Evolutionary conservation across 2,113 vertebrate genomes (phyloP).

Genomic region (Coptodon bakossiorum): DNA sequence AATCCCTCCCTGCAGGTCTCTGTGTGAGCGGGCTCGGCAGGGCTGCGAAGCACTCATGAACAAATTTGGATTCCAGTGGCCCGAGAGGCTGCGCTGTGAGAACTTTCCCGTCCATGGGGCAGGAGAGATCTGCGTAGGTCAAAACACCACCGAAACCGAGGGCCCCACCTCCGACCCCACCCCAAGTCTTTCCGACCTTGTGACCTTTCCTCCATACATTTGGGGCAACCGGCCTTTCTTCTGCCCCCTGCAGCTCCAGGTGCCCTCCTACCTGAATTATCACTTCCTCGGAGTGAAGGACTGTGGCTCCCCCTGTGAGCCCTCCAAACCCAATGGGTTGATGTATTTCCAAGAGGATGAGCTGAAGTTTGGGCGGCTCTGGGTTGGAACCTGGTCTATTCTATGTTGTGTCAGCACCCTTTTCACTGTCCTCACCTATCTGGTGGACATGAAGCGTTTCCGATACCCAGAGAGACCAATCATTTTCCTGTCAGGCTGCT

Average conservation of each 20-base stretch:
- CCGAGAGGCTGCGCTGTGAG: slow-evolving; percentile 78
- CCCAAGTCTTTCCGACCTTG: slow-evolving; percentile 54
- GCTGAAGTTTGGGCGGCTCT: slow-evolving; percentile 81
- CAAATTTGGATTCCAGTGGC: slow-evolving; percentile 87
- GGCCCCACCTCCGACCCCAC: slow-evolving; percentile 69
- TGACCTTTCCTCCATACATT: slow-evolving; percentile 50
- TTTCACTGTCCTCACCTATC: slow-evolving; percentile 87
- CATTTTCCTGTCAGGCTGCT: slow-evolving; percentile 90
- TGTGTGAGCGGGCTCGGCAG: slow-evolving; percentile 78
- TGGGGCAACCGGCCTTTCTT: slow-evolving; percentile 70
- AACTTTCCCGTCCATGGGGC: slow-evolving; percentile 81
- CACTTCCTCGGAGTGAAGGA: slow-evolving; percentile 84
- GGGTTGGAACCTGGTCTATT: slow-evolving; percentile 86
- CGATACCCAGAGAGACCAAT: slow-evolving; percentile 89
- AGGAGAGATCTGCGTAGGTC: slow-evolving; percentile 84
- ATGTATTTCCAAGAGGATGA: slow-evolving; percentile 91
- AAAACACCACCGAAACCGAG: slow-evolving; percentile 77
- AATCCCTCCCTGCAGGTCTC: slow-evolving; percentile 80
- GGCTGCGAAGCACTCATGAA: slow-evolving; percentile 77
- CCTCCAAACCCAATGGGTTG: slow-evolving; percentile 76
- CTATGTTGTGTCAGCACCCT: slow-evolving; percentile 86
- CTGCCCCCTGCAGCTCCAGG: slow-evolving; percentile 85
- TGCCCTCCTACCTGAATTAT: slow-evolving; percentile 85
- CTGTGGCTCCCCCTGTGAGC: slow-evolving; percentile 90
- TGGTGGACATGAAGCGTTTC: slow-evolving; percentile 85